These are phyloP conservation scores for Galagoides demidoff DNA, from an alignment of 2,797 vertebrate genomes.

Conservation along the genomic window DNA sequence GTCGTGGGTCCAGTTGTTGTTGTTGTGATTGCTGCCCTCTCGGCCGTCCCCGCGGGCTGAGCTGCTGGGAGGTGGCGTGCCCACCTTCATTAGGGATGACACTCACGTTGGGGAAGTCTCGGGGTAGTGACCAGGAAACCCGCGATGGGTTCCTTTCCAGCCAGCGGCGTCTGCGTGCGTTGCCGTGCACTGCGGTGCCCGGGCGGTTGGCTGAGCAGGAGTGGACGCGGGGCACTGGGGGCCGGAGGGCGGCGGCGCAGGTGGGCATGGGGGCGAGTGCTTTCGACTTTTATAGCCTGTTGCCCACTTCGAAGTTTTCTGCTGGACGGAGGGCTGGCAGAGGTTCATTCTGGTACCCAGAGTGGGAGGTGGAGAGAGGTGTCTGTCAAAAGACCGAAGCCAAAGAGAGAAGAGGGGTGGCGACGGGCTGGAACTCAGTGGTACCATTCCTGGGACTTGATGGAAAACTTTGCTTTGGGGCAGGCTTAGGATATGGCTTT, in stretches of 20 bases:
- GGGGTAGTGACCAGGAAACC: not conserved
- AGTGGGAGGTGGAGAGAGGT: not conserved
- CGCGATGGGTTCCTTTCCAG: not conserved
- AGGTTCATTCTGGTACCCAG: not conserved
- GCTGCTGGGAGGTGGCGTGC: slow-evolving; percentile 40
- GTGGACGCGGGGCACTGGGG: not conserved
- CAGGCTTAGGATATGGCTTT: not conserved
- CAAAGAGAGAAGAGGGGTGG: not conserved
- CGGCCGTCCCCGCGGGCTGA: not conserved
- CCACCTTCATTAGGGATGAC: slow-evolving; percentile 50
- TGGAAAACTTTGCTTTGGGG: slow-evolving; percentile 2
- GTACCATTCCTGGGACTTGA: not conserved
- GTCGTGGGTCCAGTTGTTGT: not conserved
- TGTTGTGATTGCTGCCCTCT: not conserved
- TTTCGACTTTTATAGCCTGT: slow-evolving; percentile 63
- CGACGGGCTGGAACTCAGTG: not conserved
- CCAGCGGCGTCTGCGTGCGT: slow-evolving; percentile 73
- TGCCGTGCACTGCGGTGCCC: slow-evolving; percentile 77
- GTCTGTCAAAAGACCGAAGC: slow-evolving; percentile 43
- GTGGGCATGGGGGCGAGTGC: not conserved
- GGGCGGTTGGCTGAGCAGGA: not conserved
- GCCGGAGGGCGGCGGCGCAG: not conserved
- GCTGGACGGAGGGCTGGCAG: not conserved
- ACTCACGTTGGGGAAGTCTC: slow-evolving; percentile 41
- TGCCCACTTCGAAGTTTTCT: slow-evolving; percentile 66